Evolutionary conservation across 2,113 vertebrate species (phyloP), one percentile per base, ranked within the genome.

Genomic region (Ameiurus melas): DNA sequence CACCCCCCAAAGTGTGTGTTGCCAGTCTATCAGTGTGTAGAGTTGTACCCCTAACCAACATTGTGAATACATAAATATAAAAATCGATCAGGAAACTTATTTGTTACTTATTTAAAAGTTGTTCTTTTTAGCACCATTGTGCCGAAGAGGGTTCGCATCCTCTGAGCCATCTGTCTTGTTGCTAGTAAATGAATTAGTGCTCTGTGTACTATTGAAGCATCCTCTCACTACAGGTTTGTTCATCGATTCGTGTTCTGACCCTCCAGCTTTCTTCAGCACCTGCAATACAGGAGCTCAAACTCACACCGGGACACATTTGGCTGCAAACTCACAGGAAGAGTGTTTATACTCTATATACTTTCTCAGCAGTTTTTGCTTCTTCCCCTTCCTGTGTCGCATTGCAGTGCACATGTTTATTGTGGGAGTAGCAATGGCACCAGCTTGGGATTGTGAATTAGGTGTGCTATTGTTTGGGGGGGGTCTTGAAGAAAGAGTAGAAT

Each of bases 171-270:
- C 84, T 88, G 87, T 87, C 60, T 92, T 87, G 90, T 91, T 91
- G 90, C 90, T 92, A 79, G 89, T 85, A 82, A 75, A 89, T 88
- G 80, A 91, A 93, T 89, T 75, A 20, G 66, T 90, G 82, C 87
- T 91, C 39, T 62, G 17, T 86, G 88, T 83, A 86, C 84, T 93
- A 89, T 91, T 91, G 91, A 92, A 83, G 86, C 87, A 89, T 83
- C 83, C 81, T 86, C 73, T 86, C 57, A 62, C 81, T 82, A 43
- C 77, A 85, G 70, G 60, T 75, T 93, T 93, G 90, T 91, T 90
- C 90, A 95, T 93, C 55, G 91, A 93, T 93, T 94, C 90, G 86
- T 85, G 39, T 92, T 91, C 78, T 80, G 88, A 79, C 78, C 90
- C 88, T 89, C 84, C 2, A 60, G 88, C 84, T 90, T 64, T 89